Evolutionary conservation across 2,797 vertebrate species (phyloP), one percentile per base, ranked within the genome.

Genomic region (Sebastes trivittatus): DNA sequence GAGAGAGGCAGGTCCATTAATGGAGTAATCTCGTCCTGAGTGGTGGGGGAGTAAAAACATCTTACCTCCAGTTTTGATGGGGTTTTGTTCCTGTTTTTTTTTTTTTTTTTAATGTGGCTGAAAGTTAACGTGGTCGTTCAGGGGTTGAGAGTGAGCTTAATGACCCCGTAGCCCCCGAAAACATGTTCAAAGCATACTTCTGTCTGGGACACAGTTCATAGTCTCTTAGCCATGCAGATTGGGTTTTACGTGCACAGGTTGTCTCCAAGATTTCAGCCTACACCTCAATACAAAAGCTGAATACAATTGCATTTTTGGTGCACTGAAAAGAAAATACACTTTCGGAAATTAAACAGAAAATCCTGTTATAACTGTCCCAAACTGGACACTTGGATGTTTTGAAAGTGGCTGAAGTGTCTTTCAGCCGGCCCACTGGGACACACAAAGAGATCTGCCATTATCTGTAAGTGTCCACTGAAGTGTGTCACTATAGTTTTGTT

Each of bases 1-100:
- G 77, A 13, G 4, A 52, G 81, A 77, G 87, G 74, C 23, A 56
- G 84, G 72, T 94, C 94, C 92, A 91, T 94, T 95, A 95, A 95
- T 89, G 92, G 93, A 92, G 89, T 89, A 84, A 85, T 93, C 91
- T 89, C 67, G 80, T 91, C 78, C 86, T 83, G 84, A 89, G 89
- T 83, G 65, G 85, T 80, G 83, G 64, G 79, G 77, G 78, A 87
- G 81, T 72, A 82, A 89, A 90, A 86, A 89, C 83, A 88, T 88
- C 75, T 78, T 68, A 83, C 81, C 70, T 85, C n/a, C 74, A 60
- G 65, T 34, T 88, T 70, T 80, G 75, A 79, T 76, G 84, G 80
- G 75, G 46, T 77, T 83, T 75, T 63, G 64, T 55, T 88, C 59
- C 11, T 86, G 80, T 85, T 88, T 80, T 80, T 46, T 38, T 16